Conservation (phyloP, 1,140 invertebrate species). For the Nebria ingens region DNA sequence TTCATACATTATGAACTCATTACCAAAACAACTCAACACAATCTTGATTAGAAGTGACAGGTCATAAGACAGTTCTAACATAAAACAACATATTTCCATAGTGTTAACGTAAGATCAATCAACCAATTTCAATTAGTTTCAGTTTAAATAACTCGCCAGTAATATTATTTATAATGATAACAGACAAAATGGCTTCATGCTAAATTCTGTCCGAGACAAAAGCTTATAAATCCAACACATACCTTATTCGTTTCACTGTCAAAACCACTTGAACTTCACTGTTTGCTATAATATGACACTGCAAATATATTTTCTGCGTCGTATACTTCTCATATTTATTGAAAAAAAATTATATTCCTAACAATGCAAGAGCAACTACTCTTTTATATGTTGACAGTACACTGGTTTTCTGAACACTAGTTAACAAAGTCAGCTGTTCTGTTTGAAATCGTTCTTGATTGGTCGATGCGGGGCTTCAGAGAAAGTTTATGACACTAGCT, state of each 20-base stretch:
- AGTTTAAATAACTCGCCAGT: background rate
- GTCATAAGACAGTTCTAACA: background rate
- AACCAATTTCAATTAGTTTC: background rate
- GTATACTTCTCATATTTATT: slow-evolving; percentile 9
- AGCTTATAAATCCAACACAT: background rate
- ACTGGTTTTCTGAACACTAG: slow-evolving; percentile 7
- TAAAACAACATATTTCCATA: background rate
- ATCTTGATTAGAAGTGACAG: too few species aligned
- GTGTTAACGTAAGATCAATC: background rate
- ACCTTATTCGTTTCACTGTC: background rate
- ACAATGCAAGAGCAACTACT: background rate
- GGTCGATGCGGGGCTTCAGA: too few species aligned
- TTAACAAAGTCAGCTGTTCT: slow-evolving; percentile 1
- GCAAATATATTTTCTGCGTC: background rate
- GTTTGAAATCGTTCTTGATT: background rate
- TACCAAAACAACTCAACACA: too few species aligned
- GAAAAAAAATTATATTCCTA: background rate
- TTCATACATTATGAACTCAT: too few species aligned
- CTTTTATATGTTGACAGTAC: slow-evolving; percentile 9
- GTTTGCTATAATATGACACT: slow-evolving; percentile 12
- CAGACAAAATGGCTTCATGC: slow-evolving; percentile 1
- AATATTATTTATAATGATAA: slow-evolving; percentile 8
- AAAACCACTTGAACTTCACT: background rate
- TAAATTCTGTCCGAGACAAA: background rate
- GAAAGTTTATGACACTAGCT: too few species aligned